phyloP scores from a whole-genome alignment of 2,797 vertebrate genomes.

The Cryptoprocta ferox region DNA sequence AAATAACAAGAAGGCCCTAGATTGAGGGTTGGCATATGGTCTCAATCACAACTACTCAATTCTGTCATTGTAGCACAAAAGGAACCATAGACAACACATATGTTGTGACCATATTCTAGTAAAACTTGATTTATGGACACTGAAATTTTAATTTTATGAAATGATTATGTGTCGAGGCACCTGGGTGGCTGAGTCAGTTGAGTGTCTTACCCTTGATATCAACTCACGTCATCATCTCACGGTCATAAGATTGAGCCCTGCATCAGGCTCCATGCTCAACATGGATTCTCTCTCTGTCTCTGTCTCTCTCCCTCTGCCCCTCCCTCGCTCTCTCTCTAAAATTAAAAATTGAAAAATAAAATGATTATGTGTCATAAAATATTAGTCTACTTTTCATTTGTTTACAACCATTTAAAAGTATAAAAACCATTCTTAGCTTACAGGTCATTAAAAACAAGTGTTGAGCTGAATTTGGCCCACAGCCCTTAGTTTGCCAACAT shows the following conservation, averaged over 20 bases:
- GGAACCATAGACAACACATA: background rate
- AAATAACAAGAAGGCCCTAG: background rate
- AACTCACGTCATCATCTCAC: no score
- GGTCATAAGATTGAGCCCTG: no score
- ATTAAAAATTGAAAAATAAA: background rate
- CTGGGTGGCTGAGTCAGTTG: no score
- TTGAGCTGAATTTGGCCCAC: background rate
- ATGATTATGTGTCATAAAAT: background rate
- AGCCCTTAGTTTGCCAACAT: background rate
- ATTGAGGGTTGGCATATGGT: background rate
- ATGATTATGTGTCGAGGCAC: background rate
- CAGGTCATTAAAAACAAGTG: background rate
- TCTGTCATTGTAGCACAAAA: background rate
- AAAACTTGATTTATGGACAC: background rate
- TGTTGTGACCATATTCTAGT: background rate
- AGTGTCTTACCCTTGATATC: no score
- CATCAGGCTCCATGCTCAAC: no score
- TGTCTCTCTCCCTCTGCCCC: no score
- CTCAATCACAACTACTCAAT: background rate
- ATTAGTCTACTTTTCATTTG: background rate
- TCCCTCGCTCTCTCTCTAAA: no score
- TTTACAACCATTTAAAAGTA: background rate
- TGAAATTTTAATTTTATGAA: constrained; percentile 24
- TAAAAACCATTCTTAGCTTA: background rate
- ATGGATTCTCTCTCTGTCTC: no score